Conservation (phyloP, 2,113 vertebrate genomes). For the Ceuthmochares aereus region DNA sequence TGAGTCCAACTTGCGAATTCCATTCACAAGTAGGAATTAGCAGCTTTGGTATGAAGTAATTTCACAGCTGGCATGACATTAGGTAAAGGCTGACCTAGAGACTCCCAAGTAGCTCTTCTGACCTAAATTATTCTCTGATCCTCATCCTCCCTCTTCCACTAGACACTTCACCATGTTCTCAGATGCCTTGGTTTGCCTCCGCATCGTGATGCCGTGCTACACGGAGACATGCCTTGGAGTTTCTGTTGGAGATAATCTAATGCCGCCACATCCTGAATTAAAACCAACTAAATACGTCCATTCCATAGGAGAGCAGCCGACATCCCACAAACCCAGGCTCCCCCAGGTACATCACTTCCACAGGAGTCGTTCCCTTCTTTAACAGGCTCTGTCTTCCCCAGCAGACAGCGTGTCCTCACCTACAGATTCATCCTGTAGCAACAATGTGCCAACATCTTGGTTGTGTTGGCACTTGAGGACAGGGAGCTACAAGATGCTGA, state of each 20-base stretch:
- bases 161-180: background rate
- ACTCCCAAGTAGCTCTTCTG: background rate
- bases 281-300: rapidly evolving
- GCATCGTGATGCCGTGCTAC: background rate
- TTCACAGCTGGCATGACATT: background rate
- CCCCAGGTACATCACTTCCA: background rate
- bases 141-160: background rate
- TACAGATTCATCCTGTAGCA: too few species aligned
- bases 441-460: background rate
- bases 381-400: background rate
- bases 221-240: rapidly evolving
- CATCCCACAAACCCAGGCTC: background rate
- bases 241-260: background rate
- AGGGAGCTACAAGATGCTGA: too few species aligned
- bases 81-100: background rate
- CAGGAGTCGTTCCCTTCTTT: background rate
- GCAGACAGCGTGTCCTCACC: rapidly evolving
- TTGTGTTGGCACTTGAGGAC: background rate
- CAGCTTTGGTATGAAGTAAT: background rate
- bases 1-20: too few species aligned
- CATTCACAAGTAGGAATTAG: background rate
- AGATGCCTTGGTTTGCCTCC: background rate
- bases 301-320: background rate
- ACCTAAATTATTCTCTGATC: background rate
- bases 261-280: background rate